Evolutionary conservation across 1,140 invertebrate genomes (phyloP).

Genomic region (Caenorhabditis remanei): DNA sequence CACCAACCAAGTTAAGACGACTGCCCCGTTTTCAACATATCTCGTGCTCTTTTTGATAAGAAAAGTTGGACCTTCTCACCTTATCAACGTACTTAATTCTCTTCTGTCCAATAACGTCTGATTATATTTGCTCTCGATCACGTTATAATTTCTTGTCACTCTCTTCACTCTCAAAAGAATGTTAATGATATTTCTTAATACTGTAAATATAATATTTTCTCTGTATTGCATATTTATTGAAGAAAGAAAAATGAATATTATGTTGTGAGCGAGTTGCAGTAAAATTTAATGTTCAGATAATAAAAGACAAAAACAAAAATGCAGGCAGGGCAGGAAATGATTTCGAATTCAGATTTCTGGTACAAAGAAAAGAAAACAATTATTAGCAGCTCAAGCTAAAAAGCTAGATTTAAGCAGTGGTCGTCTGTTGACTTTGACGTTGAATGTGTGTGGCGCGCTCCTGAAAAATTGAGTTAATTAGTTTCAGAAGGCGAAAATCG

Average conservation of each 20-base stretch:
- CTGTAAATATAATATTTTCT: too few relatives aligned
- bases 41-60: neutral
- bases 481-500: neutral
- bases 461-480: neutral
- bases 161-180: neutral
- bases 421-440: slow-evolving; percentile 43
- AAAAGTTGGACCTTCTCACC: slow-evolving; percentile 14
- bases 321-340: neutral
- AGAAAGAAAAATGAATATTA: slow-evolving; percentile 3
- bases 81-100: slow-evolving; percentile 4
- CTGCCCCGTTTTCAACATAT: neutral
- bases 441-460: slow-evolving; percentile 37
- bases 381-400: slow-evolving; percentile 14
- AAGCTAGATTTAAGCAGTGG: slow-evolving; percentile 44
- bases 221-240: neutral
- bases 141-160: neutral
- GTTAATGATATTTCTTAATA: neutral
- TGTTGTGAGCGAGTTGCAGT: neutral
- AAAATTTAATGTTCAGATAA: too few relatives aligned
- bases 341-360: slow-evolving; percentile 39
- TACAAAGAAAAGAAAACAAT: slow-evolving; percentile 26
- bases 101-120: neutral
- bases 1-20: neutral
- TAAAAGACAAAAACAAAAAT: neutral
- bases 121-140: slow-evolving; percentile 46